Base-by-base conservation (phyloP, 2,113 vertebrate genomes). In the Nothocercus nigrocapillus region DNA sequence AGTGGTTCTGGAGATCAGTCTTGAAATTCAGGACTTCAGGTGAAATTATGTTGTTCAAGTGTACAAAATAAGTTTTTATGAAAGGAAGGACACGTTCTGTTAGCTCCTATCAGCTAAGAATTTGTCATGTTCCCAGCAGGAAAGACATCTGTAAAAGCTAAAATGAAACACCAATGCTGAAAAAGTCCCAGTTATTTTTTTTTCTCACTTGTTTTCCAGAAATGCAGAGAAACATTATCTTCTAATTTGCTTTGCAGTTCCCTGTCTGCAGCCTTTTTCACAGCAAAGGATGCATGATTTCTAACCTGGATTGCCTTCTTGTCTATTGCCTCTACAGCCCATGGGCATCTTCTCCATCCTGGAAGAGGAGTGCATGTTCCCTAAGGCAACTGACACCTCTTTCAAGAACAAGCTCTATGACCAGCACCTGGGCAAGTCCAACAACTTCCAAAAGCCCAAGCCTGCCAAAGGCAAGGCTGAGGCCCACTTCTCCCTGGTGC, bases 351-450 rank as follows among this genome's bases (percentile, higher is more conserved):
- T 98, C 95, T 98, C 98, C 93, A 98, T 98, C 92, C 97, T 98
- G 69, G 98, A 98, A 90, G 98, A 98, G 95, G 98, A 98, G 96
- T 98, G 97, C 91, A 98, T 99, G 98, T 99, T 99, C 94, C 98
- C 99, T 94, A 99, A 98, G 97, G 99, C 98, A 18, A 98, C 98
- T 38, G 98, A 98, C 80, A 95, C 66, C 2, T 98, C 98, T 78
- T 98, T 98, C 96, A 98, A 98, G 96, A 98, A 98, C 96, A 98
- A 99, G 90, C 97, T 99, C 5, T 98, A 98, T 68, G 98, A 99
- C 47, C 98, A 99, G 74, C 98, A 99, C 68, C 86, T 99, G 84
- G 99, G 98, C 7, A 99, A 99, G 88, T 98, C 84, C 12, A 96
- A 87, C 72, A 98, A 98, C 64, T 99, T 99, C 97, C 98, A 99